Base-by-base conservation (phyloP, 2,797 vertebrate species). In the Pipistrellus pipistrellus region DNA sequence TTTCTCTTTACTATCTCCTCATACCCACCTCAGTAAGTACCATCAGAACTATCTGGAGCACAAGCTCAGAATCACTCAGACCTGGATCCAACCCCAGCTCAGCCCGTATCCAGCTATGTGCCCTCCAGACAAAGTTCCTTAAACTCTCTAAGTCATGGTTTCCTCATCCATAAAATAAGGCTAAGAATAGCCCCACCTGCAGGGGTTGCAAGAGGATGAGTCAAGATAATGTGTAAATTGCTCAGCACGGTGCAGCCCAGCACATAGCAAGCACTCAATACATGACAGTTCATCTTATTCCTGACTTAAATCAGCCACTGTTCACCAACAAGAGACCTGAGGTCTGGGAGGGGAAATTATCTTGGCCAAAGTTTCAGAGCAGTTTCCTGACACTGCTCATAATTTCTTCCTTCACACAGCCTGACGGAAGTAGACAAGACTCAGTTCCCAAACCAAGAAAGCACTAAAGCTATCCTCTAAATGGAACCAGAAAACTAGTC, bases 331-430 rank as follows among this genome's bases (percentile, higher is more conserved):
- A 64, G n/a, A 75, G 32, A 66, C 13, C 48, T 1, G 0, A 82
- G 68, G 21, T 21, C 66, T 3, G 0, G 30, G n/a, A 55, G 6
- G n/a, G 46, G 14, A 38, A 76, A 14, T 13, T 20, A 46, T 76
- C 85, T 71, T 6, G 30, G 88, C 27, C 66, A 48, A 68, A 87
- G 48, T 25, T 75, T 73, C 35, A 35, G 48, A 27, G 41, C 59
- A 11, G 62, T 77, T 94, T 95, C 85, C 95, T 75, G 64, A 92
- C 27, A 23, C 53, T 3, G 9, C 27, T 90, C 81, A 46, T 35
- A 48, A 85, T 57, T n/a, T 77, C 87, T 80, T 76, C 51, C 81
- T 78, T 80, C 11, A 1, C 15, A 71, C 4, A 55, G 64, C 64
- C 64, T 68, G 71, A 64, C 3, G 21, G 82, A 73, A 72, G 75